These are phyloP conservation scores for Plectropomus leopardus DNA, from an alignment of 2,113 vertebrate genomes.

Conservation along the genomic window DNA sequence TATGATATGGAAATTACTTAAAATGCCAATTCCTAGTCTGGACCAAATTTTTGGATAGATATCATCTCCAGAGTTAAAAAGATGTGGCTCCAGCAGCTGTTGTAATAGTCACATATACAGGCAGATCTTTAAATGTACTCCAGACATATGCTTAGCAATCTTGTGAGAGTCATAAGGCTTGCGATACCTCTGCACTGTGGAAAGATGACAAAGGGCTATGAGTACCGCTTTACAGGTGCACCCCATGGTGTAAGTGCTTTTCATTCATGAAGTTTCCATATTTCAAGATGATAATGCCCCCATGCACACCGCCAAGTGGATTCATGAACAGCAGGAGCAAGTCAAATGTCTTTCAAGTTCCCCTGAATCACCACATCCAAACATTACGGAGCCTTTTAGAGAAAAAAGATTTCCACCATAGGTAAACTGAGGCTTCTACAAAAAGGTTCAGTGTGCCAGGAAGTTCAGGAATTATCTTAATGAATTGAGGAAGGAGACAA, in stretches of 20 bases:
- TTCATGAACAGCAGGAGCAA: conserved; percentile 33
- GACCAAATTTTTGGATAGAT: no score
- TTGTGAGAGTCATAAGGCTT: conserved; percentile 1
- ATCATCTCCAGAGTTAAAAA: not conserved
- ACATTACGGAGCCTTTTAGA: not conserved
- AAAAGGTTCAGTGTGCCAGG: not conserved
- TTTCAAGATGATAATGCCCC: conserved; percentile 32
- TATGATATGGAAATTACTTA: no score
- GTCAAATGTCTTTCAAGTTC: conserved; percentile 32
- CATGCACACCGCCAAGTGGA: not conserved
- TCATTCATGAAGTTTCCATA: conserved; percentile 36
- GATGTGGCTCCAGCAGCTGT: not conserved
- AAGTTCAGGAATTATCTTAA: not conserved
- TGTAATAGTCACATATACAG: conserved; percentile 12
- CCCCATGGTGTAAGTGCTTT: conserved; percentile 21
- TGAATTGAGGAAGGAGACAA: not conserved
- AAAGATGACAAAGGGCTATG: conserved; percentile 6
- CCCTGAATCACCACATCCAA: conserved; percentile 11
- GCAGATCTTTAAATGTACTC: not conserved
- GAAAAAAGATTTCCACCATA: not conserved
- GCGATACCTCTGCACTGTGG: conserved; percentile 23
- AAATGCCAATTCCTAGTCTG: no score
- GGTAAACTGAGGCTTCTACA: not conserved
- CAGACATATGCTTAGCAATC: not conserved
- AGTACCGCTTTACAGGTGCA: conserved; percentile 25